Percentiles rank a stretch among this genome's conserved stretches.
Evolutionary conservation across 2,113 vertebrate genomes (phyloP).

Genomic region (Platysternon megacephalum): DNA sequence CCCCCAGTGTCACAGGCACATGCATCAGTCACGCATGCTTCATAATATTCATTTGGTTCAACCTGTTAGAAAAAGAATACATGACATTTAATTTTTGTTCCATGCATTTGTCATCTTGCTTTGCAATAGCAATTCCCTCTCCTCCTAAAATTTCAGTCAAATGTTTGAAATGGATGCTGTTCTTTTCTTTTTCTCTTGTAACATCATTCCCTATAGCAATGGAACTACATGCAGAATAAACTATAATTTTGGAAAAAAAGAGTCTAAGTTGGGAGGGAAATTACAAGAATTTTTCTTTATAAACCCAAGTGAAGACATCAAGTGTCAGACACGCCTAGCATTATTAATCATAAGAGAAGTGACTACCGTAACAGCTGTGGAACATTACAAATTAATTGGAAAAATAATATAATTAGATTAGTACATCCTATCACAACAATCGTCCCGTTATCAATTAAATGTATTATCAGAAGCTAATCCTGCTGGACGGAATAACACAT

Average conservation of each 20-base stretch:
- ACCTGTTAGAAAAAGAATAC: slow-evolving; percentile 78
- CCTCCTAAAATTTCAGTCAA: background rate
- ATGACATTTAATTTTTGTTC: background rate
- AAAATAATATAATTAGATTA: background rate
- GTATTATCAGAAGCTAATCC: background rate
- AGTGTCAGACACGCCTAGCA: background rate
- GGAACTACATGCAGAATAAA: background rate
- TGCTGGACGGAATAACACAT: background rate
- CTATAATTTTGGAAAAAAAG: background rate
- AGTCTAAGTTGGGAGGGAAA: background rate
- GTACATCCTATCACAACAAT: background rate
- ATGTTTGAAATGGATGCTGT: background rate
- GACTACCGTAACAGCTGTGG: background rate
- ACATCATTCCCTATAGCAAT: background rate
- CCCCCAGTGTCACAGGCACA: slow-evolving; percentile 94
- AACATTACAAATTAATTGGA: background rate
- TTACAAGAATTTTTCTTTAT: background rate
- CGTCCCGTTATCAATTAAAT: background rate
- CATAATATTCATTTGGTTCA: slow-evolving; percentile 88
- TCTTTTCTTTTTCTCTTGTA: background rate
- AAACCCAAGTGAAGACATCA: background rate
- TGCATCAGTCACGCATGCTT: slow-evolving; percentile 90
- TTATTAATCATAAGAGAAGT: background rate
- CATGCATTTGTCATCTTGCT: background rate
- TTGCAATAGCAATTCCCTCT: background rate